These are phyloP conservation scores for Gonatopus flavifemur DNA, from an alignment of 1,140 invertebrate genomes.

Conservation along the genomic window DNA sequence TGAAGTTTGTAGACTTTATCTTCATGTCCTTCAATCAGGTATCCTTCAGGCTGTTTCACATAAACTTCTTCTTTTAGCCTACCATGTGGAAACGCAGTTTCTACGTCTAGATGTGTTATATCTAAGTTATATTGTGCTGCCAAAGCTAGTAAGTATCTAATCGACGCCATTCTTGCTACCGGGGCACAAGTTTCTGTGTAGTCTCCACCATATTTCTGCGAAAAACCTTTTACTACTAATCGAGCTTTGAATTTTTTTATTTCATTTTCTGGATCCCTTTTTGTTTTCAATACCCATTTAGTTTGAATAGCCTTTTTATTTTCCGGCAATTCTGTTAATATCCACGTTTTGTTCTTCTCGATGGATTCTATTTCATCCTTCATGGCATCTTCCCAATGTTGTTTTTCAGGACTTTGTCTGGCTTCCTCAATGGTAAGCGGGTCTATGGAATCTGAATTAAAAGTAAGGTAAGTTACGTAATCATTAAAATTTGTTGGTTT, in stretches of 20 bases:
- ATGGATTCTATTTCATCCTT: conserved; percentile 39
- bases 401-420: conserved; percentile 19
- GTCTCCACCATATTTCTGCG: conserved; percentile 28
- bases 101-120: conserved; percentile 20
- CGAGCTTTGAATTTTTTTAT: conserved; percentile 18
- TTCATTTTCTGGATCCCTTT: not conserved
- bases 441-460: too few relatives aligned
- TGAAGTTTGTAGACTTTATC: conserved; percentile 31
- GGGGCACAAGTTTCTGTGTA: conserved; percentile 32
- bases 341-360: conserved; percentile 41
- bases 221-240: conserved; percentile 28
- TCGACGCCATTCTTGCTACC: conserved; percentile 11
- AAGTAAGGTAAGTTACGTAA: not conserved
- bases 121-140: conserved; percentile 23
- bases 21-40: not conserved
- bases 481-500: not conserved
- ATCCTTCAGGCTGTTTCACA: conserved; percentile 43
- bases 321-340: conserved; percentile 32
- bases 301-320: conserved; percentile 24
- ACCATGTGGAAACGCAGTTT: conserved; percentile 30
- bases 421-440: conserved; percentile 25
- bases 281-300: conserved; percentile 40
- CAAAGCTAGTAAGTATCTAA: conserved; percentile 27
- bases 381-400: conserved; percentile 41
- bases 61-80: conserved; percentile 44